Conservation (phyloP, 2,113 vertebrate genomes). For the Daphoenositta chrysoptera region DNA sequence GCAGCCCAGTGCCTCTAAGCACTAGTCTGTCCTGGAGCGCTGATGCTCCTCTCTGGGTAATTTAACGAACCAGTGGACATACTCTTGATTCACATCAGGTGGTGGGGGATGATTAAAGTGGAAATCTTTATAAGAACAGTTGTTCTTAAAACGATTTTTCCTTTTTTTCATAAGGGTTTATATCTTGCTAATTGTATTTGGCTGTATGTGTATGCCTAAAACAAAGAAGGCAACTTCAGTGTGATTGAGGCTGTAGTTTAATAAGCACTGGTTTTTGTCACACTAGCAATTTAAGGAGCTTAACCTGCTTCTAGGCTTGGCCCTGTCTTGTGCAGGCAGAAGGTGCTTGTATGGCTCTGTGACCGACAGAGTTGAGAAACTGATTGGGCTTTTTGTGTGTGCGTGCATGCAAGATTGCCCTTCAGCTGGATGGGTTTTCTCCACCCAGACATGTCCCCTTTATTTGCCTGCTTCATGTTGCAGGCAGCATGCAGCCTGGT, state of each 20-base stretch:
- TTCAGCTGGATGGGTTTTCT: neutral
- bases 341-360: neutral
- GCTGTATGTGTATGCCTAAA: neutral
- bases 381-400: neutral
- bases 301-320: neutral
- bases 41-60: neutral
- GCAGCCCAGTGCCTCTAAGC: neutral
- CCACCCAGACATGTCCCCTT: neutral
- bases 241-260: neutral
- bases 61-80: neutral
- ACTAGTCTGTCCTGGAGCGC: accelerated
- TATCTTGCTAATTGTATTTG: neutral
- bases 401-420: neutral
- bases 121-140: neutral
- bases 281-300: neutral
- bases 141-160: neutral
- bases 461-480: neutral
- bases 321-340: neutral
- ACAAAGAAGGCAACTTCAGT: neutral
- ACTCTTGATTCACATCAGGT: neutral
- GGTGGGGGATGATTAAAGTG: neutral
- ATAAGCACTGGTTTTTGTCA: neutral
- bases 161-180: neutral
- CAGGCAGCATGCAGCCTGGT: neutral
- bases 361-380: accelerated